These are phyloP conservation scores for Rhea pennata DNA, from an alignment of 2,113 vertebrate genomes.

Conservation along the genomic window DNA sequence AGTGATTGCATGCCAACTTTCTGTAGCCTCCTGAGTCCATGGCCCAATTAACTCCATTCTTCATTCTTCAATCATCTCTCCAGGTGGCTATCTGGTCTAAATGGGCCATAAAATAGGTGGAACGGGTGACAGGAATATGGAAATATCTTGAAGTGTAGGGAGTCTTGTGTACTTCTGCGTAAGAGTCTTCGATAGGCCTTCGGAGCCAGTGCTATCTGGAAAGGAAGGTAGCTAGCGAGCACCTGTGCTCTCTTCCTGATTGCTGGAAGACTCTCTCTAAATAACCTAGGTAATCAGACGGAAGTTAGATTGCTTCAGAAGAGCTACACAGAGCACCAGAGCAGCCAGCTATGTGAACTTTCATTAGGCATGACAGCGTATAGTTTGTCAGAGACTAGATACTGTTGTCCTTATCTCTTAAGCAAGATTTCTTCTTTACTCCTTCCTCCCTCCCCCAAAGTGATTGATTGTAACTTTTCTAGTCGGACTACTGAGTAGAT, in stretches of 20 bases:
- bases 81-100: background rate
- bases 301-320: background rate
- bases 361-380: background rate
- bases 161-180: accelerated
- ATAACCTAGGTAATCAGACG: accelerated
- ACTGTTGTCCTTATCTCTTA: background rate
- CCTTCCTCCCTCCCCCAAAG: background rate
- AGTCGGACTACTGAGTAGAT: background rate
- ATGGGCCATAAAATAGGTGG: background rate
- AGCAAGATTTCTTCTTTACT: background rate
- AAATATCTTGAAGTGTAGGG: background rate
- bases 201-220: background rate
- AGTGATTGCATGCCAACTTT: background rate
- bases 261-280: background rate
- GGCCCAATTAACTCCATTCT: constrained; percentile 48
- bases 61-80: constrained; percentile 26
- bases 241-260: accelerated
- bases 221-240: background rate
- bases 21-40: background rate
- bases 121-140: background rate
- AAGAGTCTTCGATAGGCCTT: background rate
- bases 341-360: background rate
- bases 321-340: background rate
- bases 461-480: background rate
- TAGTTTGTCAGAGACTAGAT: background rate